phyloP scores from a whole-genome alignment of 2,888 invertebrate genomes.

The Lagria hirta region DNA sequence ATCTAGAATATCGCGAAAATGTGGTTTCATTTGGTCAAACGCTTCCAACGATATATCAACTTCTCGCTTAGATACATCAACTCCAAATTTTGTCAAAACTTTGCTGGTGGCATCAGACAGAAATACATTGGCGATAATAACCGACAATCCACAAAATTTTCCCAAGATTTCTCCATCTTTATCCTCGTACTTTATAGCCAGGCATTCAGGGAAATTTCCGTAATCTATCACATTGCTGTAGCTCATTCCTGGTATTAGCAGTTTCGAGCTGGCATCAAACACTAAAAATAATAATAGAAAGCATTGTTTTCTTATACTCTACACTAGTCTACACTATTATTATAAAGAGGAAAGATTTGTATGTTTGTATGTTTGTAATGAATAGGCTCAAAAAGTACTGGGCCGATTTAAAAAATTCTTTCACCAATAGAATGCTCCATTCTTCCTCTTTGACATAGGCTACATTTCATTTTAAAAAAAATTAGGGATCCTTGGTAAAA shows the following conservation, averaged over 20 bases:
- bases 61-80: background rate
- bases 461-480: too few species aligned
- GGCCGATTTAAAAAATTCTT: too few species aligned
- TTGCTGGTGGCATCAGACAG: constrained; percentile 1
- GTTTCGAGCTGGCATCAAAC: constrained; percentile 17
- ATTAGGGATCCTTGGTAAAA: too few species aligned
- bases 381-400: too few species aligned
- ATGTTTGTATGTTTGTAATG: too few species aligned
- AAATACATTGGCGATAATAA: constrained; percentile 9
- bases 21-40: background rate
- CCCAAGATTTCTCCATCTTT: constrained; percentile 8
- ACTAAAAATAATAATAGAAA: too few species aligned
- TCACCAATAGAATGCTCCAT: too few species aligned
- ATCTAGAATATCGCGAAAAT: constrained; percentile 8
- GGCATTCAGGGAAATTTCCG: constrained; percentile 20
- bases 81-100: background rate
- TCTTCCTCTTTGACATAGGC: too few species aligned
- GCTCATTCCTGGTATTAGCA: constrained; percentile 13
- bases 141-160: constrained; percentile 12
- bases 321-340: too few species aligned
- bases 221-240: constrained; percentile 16
- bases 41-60: background rate
- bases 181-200: constrained; percentile 13
- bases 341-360: too few species aligned
- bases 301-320: too few species aligned